Base-by-base conservation (phyloP, 2,888 invertebrate genomes). In the Leptinotarsa haldemani region DNA sequence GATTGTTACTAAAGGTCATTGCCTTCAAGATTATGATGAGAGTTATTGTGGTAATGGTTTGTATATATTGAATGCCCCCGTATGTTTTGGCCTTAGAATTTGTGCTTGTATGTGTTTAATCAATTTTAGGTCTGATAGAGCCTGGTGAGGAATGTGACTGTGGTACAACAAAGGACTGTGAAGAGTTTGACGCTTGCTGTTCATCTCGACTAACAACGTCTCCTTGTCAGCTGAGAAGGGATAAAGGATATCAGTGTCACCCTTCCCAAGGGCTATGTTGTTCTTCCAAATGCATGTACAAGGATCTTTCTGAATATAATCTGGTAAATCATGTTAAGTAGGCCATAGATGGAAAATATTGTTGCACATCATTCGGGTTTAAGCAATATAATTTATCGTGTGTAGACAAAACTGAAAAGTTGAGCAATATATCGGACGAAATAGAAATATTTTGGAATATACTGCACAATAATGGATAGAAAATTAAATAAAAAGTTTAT, bases 71-170 rank as follows among this genome's bases (percentile, higher is more conserved):
- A 46, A 40, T 9, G 40, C 0, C 9, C 40, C 40, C 40, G 1
- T 40, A 40, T 40, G 9, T 40, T 40, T 40, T 40, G 40, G 2
- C 9, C 9, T 50, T 16, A 16, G 13, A 50, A n/a, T 16, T 15
- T 13, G 13, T 16, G n/a, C 5, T 50, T 4, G 20, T 65, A 4
- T 46, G 15, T 47, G 16, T 13, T 13, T 40, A 50, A 16, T 58
- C 16, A 47, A 46, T 70, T 65, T 65, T 73, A 90, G 90, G 89
- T 25, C 91, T 94, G 73, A 90, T 91, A 0, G 94, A 94, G 83
- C 89, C 89, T 9, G 92, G 90, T 0, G 94, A 94, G 84, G 89
- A 92, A 52, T 94, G 94, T 83, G 94, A 94, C 86, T 92, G 91
- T 80, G 91, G 92, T 0, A 89, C 91, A 66, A 89, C 89, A 1